Evolutionary conservation across 2,888 invertebrate species (phyloP).

Genomic region (Matsumyia berberina): DNA sequence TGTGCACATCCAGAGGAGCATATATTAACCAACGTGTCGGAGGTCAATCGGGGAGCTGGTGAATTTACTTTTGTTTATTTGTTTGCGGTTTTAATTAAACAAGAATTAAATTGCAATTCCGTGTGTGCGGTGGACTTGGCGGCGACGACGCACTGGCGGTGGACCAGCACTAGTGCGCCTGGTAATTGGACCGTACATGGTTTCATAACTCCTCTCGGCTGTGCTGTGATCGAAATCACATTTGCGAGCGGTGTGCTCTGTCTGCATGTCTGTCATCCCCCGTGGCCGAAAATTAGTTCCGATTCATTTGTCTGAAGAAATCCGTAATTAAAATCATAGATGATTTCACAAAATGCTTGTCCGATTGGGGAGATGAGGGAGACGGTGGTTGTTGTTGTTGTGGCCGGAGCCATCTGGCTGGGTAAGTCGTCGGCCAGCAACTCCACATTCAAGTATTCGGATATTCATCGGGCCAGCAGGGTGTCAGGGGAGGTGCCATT

Average conservation of each 20-base stretch:
- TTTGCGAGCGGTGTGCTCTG: slow-evolving; percentile 39
- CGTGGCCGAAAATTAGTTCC: slow-evolving; percentile 70
- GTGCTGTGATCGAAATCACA: slow-evolving; percentile 57
- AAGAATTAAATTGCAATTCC: slow-evolving; percentile 72
- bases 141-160: slow-evolving; percentile 4
- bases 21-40: slow-evolving; percentile 62
- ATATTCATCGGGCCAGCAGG: slow-evolving; percentile 21
- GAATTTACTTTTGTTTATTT: slow-evolving; percentile 70
- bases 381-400: too few species aligned
- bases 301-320: slow-evolving; percentile 74
- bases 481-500: slow-evolving; percentile 10
- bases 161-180: slow-evolving; percentile 29
- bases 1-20: slow-evolving; percentile 26
- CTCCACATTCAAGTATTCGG: slow-evolving; percentile 39
- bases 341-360: slow-evolving; percentile 40
- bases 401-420: slow-evolving; percentile 41
- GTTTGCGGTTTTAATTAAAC: slow-evolving; percentile 73
- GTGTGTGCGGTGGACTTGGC: slow-evolving; percentile 42
- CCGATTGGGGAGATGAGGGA: neutral
- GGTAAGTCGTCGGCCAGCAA: slow-evolving; percentile 28
- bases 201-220: slow-evolving; percentile 55
- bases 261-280: slow-evolving; percentile 31
- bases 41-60: slow-evolving; percentile 61
- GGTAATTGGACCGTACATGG: slow-evolving; percentile 64
- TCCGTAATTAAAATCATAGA: slow-evolving; percentile 72